Evolutionary conservation across 2,888 invertebrate species (phyloP), one percentile per base, ranked within the genome.

Genomic region (Dryomyza anilis): DNA sequence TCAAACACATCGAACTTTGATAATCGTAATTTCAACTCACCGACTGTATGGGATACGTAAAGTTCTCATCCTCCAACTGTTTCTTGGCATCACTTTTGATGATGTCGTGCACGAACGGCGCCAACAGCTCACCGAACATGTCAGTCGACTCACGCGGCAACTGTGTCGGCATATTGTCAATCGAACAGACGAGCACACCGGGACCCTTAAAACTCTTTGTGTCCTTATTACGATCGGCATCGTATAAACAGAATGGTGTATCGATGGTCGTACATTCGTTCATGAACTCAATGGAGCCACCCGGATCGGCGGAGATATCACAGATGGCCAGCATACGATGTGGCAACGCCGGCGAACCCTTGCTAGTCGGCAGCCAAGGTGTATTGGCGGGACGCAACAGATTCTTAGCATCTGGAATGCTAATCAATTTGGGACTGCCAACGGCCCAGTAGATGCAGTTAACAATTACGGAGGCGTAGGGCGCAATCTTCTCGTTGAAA

Each of bases 141-240:
- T 98, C 98, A 0, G 99, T 99, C 2, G 98, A 91, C 81, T 99
- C 99, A 50, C 94, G 87, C 0, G 99, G 99, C 68, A 99, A 86
- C 82, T 99, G 99, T 0, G 99, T 99, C 1, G 99, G 99, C 99
- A 99, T 99, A 84, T 99, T 99, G 84, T 99, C 99, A 72, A 99
- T 99, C 16, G 98, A 98, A 80, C 99, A 99, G n/a, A 99, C 98
- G 59, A 99, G 84, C 1, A 99, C 97, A 21, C 99, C 99, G 0
- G 96, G 93, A 0, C 98, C 98, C 82, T 93, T 94, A 84, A 97
- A 97, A 82, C 95, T 93, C 77, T 97, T 97, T 0, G 94, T 95
- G 75, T 96, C 96, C 83, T 96, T 96, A 81, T 99, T 98, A 67
- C 96, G 89, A 81, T 99, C 97, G 6, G 99, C 98, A 79, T 99